Conservation (phyloP, 2,113 vertebrate species). For the Holacanthus passer region DNA sequence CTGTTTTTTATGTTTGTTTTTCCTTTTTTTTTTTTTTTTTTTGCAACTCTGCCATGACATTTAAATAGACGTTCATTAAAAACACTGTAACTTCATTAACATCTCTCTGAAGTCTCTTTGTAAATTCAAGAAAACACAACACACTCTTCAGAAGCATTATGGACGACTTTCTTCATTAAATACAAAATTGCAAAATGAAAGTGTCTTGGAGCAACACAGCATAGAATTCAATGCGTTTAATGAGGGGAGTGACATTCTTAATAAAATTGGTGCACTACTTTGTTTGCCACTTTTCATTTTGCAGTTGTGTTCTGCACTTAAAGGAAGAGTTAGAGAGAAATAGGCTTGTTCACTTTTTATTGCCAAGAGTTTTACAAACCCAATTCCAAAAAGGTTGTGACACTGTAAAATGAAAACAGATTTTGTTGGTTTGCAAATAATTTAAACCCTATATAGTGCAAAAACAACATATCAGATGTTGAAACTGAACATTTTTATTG, state of each 20-base stretch:
- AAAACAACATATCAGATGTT: too few species aligned
- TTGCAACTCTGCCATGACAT: constrained; percentile 73
- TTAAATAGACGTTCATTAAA: constrained; percentile 78
- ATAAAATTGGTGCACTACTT: constrained; percentile 16
- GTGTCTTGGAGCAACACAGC: not conserved
- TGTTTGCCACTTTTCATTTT: not conserved
- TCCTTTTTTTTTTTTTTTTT: constrained; percentile 12
- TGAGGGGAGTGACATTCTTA: constrained; percentile 18
- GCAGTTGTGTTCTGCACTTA: not conserved
- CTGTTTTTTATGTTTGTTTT: constrained; percentile 22
- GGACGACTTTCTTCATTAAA: constrained; percentile 4
- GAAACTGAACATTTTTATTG: too few species aligned
- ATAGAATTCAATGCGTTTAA: constrained; percentile 4
- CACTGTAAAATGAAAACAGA: too few species aligned
- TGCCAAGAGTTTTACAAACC: not conserved
- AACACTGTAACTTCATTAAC: constrained; percentile 72
- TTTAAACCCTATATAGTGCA: too few species aligned
- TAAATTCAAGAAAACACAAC: not conserved
- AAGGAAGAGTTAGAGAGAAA: not conserved
- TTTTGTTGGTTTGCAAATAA: too few species aligned
- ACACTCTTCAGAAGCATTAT: not conserved
- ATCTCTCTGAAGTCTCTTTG: constrained; percentile 31
- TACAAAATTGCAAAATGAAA: not conserved
- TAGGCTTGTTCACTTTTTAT: not conserved
- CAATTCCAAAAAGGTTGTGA: too few species aligned